Base-by-base conservation (phyloP, 2,888 invertebrate genomes). In the Toxonevra muliebris region DNA sequence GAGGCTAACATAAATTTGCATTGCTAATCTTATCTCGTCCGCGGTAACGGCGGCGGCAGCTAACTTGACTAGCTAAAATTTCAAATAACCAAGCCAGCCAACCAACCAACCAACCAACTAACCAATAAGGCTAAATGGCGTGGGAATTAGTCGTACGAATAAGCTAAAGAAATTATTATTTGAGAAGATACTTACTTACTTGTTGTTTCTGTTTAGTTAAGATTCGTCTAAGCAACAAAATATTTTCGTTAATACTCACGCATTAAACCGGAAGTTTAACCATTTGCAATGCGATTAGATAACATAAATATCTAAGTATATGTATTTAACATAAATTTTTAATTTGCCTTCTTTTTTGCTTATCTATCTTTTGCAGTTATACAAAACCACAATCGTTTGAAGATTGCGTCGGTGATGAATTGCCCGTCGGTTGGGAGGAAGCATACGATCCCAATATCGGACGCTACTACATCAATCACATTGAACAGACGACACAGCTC, bases 391-490 rank as follows among this genome's bases (percentile, higher is more conserved):
- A 95, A 86, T 92, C 95, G 70, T 98, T 98, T 87, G 97, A 97
- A 78, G 98, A 98, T 87, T 98, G 98, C 87, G 94, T 96, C 84
- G 97, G 97, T 82, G 96, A 97, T 89, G 97, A 98, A 87, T 87
- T 98, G 84, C 97, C 97, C 60, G 89, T 96, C 81, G 98, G 98
- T 74, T 98, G 98, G 98, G 97, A 98, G 87, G 95, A 97, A 88
- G 93, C 94, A 59, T 95, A 92, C 86, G 96, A 98, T 87, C 92
- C 93, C 76, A 93, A 95, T 86, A 93, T 97, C 84, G 97, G 98
- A 76, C 91, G 94, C 74, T 98, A 97, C 88, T 98, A 95, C 87
- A 96, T 97, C 87, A 95, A 98, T 88, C 98, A 98, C 88, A 92
- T 95, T 86, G 95, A 92, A 86, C 96, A 97, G 89, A 92, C 92